phyloP scores from a whole-genome alignment of 2,888 invertebrate genomes.

The Meta bourneti region DNA sequence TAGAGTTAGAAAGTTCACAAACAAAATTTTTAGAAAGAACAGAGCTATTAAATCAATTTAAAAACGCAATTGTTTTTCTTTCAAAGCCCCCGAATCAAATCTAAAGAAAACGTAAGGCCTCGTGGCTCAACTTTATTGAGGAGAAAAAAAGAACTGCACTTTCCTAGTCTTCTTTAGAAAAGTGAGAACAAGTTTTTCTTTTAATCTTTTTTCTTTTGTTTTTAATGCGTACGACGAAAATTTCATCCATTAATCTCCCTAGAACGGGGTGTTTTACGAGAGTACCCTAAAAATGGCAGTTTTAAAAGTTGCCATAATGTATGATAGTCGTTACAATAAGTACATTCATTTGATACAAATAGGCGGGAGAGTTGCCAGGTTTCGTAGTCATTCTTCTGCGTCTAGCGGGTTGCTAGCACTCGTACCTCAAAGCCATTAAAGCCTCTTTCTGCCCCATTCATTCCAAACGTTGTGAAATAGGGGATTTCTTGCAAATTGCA shows the following conservation, averaged over 20 bases:
- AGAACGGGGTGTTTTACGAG: slow-evolving; percentile 63
- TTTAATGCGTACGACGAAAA: slow-evolving; percentile 70
- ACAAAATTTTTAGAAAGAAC: background rate
- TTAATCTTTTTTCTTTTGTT: slow-evolving; percentile 66
- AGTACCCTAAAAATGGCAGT: slow-evolving; percentile 76
- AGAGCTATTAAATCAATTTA: background rate
- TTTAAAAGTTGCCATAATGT: slow-evolving; percentile 76
- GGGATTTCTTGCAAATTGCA: slow-evolving; percentile 75
- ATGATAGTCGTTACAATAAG: slow-evolving; percentile 77
- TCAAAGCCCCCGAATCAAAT: background rate
- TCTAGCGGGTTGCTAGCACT: slow-evolving; percentile 71
- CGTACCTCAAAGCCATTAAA: slow-evolving; percentile 77
- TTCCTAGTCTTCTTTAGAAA: slow-evolving; percentile 31
- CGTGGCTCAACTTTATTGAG: background rate
- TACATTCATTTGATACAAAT: slow-evolving; percentile 77
- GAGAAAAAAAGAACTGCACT: background rate
- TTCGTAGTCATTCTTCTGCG: slow-evolving; percentile 72
- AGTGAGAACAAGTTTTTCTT: slow-evolving; percentile 72
- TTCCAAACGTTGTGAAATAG: slow-evolving; percentile 70
- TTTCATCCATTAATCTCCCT: slow-evolving; percentile 74
- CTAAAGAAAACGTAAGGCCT: background rate
- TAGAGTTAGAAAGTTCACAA: background rate
- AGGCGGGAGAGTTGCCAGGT: slow-evolving; percentile 77
- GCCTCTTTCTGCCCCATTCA: slow-evolving; percentile 74
- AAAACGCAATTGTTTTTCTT: background rate